Evolutionary conservation across 2,797 vertebrate genomes (phyloP), one percentile per base, ranked within the genome.

Genomic region (Sebastes taczanowskii): DNA sequence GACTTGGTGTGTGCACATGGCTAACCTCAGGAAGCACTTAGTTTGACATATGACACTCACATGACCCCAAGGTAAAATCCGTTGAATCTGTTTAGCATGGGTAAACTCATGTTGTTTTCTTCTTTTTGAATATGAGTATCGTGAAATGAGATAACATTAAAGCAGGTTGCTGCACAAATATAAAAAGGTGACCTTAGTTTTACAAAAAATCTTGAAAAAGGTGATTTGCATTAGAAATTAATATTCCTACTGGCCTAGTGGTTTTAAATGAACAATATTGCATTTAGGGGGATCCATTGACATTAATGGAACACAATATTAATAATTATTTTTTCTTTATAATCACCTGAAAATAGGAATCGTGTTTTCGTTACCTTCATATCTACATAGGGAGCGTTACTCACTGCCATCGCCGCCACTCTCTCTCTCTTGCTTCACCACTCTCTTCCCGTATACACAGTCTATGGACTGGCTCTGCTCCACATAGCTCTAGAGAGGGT

Each of bases 1-100:
- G 81, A 83, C 81, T 88, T 11, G 55, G 52, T 75, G 84, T 73
- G 73, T 77, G 82, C 86, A 80, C 82, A 84, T 79, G 85, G 83
- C 78, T 82, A 83, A 88, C 86, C 86, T 82, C 88, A 88, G 86
- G 88, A 92, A 90, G 86, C 88, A 85, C 85, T 90, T 86, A 80
- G 78, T 72, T 88, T 92, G 90, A 90, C 84, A 84, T 81, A 42
- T 89, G 84, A 89, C 87, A 75, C 77, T 83, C 49, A 69, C 25
- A 59, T 89, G 91, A 90, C 85, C 89, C 76, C 82, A 2, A 81
- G 70, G 63, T 82, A 80, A 59, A 84, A 78, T 11, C 11, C 59
- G 8, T 13, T 58, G 66, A 66, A 67, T 74, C 32, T 25, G 77
- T 59, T n/a, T 38, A 42, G 42, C 59, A 64, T 27, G 66, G 71